These are phyloP conservation scores for Columba guinea DNA, from an alignment of 2,797 vertebrate species.

Conservation along the genomic window DNA sequence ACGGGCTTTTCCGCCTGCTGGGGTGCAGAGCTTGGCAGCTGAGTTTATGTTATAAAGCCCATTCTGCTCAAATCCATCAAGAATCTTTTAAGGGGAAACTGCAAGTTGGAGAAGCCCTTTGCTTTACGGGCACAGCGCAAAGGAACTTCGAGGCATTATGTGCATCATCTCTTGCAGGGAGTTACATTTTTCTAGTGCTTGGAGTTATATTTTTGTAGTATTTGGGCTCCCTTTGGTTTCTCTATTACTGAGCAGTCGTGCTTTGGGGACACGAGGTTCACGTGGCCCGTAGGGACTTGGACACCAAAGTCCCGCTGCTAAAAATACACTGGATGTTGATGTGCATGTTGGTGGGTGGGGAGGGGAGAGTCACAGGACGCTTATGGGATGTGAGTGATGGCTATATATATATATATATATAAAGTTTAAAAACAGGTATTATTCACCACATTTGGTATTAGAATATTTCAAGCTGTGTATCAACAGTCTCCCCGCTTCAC, in stretches of 20 bases:
- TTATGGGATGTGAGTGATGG: no score
- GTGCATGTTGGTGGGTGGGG: background rate
- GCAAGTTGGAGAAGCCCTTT: background rate
- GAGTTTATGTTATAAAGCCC: background rate
- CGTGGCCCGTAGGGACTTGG: background rate
- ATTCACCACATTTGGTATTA: background rate
- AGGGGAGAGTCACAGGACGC: background rate
- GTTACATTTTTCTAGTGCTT: accelerated
- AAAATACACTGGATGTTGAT: background rate
- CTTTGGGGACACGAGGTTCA: background rate
- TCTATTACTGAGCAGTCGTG: background rate
- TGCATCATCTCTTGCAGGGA: background rate
- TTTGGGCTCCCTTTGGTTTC: background rate
- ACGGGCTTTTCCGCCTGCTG: background rate
- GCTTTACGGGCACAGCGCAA: background rate
- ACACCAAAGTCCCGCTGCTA: background rate
- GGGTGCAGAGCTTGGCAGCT: background rate
- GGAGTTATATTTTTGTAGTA: background rate
- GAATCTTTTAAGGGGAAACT: background rate
- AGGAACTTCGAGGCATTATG: accelerated
- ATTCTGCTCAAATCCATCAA: background rate
- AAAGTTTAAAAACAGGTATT: background rate
- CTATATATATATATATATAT: background rate
- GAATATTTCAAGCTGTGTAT: background rate
- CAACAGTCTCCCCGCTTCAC: background rate